Conservation (phyloP, 2,797 vertebrate species). For the Gallinago solitaria region DNA sequence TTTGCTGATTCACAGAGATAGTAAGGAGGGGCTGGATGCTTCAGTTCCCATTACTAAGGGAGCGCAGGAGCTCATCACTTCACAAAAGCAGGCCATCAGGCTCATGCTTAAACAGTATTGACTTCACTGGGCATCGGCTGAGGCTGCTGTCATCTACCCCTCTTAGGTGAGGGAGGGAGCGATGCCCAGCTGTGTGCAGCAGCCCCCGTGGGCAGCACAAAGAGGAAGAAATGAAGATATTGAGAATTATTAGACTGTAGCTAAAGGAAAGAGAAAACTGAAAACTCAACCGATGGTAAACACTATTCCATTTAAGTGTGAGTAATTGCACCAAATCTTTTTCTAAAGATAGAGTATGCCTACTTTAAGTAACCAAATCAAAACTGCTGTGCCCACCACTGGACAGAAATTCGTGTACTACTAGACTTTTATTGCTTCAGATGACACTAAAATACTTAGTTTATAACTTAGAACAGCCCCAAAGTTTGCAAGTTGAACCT, state of each 20-base stretch:
- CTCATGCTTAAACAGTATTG: neutral
- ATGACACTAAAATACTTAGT: neutral
- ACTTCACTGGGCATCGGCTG: neutral
- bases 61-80: neutral
- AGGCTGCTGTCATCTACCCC: neutral
- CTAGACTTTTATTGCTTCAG: neutral
- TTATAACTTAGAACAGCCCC: neutral
- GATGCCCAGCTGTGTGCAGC: neutral
- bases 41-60: neutral
- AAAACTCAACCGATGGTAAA: neutral
- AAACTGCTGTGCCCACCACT: neutral
- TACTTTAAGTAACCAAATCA: neutral
- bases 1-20: neutral
- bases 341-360: neutral
- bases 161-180: neutral
- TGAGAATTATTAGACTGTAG: neutral
- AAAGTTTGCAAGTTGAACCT: neutral
- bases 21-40: neutral
- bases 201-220: neutral
- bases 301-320: neutral
- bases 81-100: neutral
- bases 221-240: neutral
- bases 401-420: neutral
- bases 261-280: neutral
- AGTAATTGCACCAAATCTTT: neutral